These are phyloP conservation scores for Hucho hucho DNA, from an alignment of 2,113 vertebrate species.

Conservation along the genomic window DNA sequence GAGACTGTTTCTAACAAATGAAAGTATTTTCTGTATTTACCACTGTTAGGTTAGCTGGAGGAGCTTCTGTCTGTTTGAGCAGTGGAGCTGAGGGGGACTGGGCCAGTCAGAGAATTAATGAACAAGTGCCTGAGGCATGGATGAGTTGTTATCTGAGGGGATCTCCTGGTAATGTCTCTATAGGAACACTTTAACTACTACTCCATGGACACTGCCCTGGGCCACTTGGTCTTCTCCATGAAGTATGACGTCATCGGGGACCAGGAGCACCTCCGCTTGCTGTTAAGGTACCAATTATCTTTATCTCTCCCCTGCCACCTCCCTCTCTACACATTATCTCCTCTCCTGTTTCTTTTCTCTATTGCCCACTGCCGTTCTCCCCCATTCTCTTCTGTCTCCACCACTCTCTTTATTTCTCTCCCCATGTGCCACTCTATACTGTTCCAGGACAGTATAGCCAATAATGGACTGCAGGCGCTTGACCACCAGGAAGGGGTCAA, in stretches of 20 bases:
- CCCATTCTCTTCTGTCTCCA: too few relatives aligned
- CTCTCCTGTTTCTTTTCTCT: background rate
- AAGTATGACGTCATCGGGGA: constrained; percentile 95
- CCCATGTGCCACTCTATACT: background rate
- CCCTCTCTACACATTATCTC: background rate
- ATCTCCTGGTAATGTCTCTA: constrained; percentile 43
- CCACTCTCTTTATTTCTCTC: background rate
- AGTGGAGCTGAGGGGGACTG: background rate
- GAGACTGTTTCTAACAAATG: too few relatives aligned
- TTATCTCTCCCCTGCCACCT: background rate
- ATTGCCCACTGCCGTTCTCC: background rate
- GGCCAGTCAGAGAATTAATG: background rate
- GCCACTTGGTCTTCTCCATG: constrained; percentile 94
- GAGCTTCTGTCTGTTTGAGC: background rate
- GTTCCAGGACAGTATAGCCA: background rate
- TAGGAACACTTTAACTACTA: constrained; percentile 99
- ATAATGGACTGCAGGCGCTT: background rate
- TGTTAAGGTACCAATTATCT: constrained; percentile 81
- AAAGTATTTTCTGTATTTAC: too few relatives aligned
- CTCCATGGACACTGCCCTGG: constrained; percentile 86
- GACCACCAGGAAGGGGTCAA: background rate
- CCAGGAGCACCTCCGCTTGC: constrained; percentile 91
- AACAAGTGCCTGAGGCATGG: background rate
- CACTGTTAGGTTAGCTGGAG: background rate
- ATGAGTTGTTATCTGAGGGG: constrained; percentile 25